phyloP scores from a whole-genome alignment of 64 coral and sea anemone species.

The Montipora capricornis region DNA sequence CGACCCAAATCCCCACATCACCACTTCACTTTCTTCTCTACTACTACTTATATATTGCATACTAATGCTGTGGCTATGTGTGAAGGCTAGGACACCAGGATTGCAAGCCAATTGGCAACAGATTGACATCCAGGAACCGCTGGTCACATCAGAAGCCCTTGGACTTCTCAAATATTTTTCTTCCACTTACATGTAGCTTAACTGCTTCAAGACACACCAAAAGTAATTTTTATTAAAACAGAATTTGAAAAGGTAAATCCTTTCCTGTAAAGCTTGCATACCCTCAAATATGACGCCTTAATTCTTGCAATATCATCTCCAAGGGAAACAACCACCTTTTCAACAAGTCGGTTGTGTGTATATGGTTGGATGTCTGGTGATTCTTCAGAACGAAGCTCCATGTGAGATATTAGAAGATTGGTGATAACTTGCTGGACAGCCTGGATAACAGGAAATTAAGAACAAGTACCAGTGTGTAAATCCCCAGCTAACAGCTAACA shows the following conservation, averaged over 20 bases:
- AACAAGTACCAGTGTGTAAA: background rate
- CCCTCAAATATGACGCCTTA: conserved; percentile 83
- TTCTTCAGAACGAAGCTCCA: conserved; percentile 94
- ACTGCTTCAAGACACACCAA: background rate
- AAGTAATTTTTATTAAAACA: no score
- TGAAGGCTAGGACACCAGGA: no score
- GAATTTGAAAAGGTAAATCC: background rate
- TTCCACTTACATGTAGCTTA: background rate
- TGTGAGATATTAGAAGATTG: conserved; percentile 87
- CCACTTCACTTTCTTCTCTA: no score
- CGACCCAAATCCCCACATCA: no score
- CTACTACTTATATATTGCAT: no score
- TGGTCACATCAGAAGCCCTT: no score
- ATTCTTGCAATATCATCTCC: conserved; percentile 86
- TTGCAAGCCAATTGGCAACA: no score
- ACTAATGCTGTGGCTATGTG: no score
- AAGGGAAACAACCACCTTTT: conserved; percentile 88
- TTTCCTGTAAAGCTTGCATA: background rate
- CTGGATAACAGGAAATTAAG: conserved; percentile 26
- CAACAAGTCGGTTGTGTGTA: conserved; percentile 84
- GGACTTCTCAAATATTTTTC: no score
- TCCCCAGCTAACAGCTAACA: no score
- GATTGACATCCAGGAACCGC: no score
- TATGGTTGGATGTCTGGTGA: conserved; percentile 89
- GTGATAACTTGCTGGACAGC: conserved; percentile 95